Base-by-base conservation (phyloP, 2,113 vertebrate species). In the Tricholaema leucomelas region DNA sequence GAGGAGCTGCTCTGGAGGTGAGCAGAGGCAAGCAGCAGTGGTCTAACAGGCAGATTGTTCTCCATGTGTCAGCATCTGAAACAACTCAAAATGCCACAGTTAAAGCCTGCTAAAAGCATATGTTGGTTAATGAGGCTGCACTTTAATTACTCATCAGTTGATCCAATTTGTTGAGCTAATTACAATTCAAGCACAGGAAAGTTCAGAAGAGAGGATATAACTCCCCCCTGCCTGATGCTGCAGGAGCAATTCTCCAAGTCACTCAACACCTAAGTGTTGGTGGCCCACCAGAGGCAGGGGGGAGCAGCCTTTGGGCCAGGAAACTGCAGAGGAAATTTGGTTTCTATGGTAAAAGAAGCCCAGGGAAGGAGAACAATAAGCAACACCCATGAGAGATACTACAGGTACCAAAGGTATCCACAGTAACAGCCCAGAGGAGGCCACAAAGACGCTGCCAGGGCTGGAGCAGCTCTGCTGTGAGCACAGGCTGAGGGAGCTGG, bases 121-220 rank as follows among this genome's bases (percentile, higher is more conserved):
- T 0, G 0, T 36, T 67, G 63, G 42, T 40, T 88, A 83, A 84
- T 82, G 52, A 35, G 40, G 8, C 9, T 81, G 42, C 50, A 76
- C 79, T 85, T 91, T 79, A 93, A 83, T 78, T 52, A 48, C 86
- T 61, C 18, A 70, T 56, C 85, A 73, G 38, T 80, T 81, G 67
- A 69, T 78, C 59, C 40, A 60, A 54, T 80, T 91, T 87, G 31
- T 65, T 84, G 35, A 83, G 65, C 23, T 88, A 67, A 93, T 78
- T 91, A 20, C 1, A 2, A 42, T 40, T 64, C 36, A 66, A 78
- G 31, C 25, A 69, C 8, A 55, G 42, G 48, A 9, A 86, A 66
- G 46, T 48, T 48, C 20, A 23, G 46, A 48, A 48, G 20, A 48
- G 46, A 23, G 24, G 59, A 46, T 85, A 83, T 81, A 64, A 38